Conservation (phyloP, 2,113 vertebrate genomes). For the Python bivittatus region DNA sequence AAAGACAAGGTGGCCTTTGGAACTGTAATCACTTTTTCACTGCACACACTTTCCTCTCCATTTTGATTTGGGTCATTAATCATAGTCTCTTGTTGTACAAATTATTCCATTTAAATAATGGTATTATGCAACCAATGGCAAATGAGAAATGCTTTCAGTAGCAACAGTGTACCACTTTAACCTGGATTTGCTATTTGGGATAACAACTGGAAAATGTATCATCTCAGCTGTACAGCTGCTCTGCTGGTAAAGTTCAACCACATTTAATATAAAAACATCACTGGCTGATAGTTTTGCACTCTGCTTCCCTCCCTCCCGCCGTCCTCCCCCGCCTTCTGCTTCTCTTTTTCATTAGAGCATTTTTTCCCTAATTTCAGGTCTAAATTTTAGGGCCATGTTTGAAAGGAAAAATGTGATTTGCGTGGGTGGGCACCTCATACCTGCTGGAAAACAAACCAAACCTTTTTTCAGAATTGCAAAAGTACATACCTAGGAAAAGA, state of each 20-base stretch:
- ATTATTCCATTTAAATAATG: conserved; percentile 10
- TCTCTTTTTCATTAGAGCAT: not conserved
- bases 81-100: conserved; percentile 34
- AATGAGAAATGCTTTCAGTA: not conserved
- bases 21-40: not conserved
- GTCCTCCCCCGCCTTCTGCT: not conserved
- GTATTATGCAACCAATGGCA: conserved; percentile 18
- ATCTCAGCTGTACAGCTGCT: not conserved
- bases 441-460: not conserved
- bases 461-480: not conserved
- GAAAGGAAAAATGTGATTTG: not conserved
- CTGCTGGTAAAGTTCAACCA: not conserved
- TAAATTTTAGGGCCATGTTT: not conserved
- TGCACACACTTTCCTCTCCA: conserved; percentile 36
- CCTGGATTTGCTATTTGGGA: not conserved
- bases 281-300: too few species aligned
- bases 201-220: not conserved
- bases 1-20: not conserved
- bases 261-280: not conserved
- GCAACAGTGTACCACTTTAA: not conserved
- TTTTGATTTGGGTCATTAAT: conserved; percentile 54
- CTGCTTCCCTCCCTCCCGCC: too few species aligned
- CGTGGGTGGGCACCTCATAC: not conserved
- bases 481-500: not conserved
- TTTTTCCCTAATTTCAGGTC: not conserved